Conservation (phyloP, 2,113 vertebrate species). For the Motacilla alba region DNA sequence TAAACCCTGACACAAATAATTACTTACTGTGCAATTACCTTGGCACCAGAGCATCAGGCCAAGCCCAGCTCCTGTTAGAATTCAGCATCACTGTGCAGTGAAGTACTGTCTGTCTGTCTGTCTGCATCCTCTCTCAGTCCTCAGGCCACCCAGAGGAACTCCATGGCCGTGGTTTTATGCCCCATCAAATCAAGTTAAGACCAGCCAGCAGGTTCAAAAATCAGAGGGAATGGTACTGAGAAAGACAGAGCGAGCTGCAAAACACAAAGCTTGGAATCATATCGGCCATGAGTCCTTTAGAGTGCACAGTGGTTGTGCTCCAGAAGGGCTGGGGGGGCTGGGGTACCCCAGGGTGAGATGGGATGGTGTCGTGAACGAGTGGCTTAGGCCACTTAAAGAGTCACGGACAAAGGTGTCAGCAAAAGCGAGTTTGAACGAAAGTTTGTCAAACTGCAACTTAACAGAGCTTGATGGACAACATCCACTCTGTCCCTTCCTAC, state of each 20-base stretch:
- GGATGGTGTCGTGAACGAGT: fast-evolving
- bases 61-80: background rate
- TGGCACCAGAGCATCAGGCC: background rate
- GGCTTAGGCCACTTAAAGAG: background rate
- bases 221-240: background rate
- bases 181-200: background rate
- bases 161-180: background rate
- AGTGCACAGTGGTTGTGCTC: background rate
- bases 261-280: background rate
- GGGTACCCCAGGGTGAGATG: background rate
- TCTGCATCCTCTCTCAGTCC: background rate
- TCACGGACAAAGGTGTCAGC: background rate
- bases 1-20: background rate
- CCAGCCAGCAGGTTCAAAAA: background rate
- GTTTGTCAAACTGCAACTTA: background rate
- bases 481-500: background rate
- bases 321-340: background rate
- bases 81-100: background rate
- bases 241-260: fast-evolving
- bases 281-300: fast-evolving
- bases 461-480: background rate
- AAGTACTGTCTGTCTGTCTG: background rate
- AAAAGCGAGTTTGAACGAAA: background rate
- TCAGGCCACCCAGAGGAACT: background rate
- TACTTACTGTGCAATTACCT: background rate